Conservation (phyloP, 2,113 vertebrate species). For the Phoenicopterus ruber region DNA sequence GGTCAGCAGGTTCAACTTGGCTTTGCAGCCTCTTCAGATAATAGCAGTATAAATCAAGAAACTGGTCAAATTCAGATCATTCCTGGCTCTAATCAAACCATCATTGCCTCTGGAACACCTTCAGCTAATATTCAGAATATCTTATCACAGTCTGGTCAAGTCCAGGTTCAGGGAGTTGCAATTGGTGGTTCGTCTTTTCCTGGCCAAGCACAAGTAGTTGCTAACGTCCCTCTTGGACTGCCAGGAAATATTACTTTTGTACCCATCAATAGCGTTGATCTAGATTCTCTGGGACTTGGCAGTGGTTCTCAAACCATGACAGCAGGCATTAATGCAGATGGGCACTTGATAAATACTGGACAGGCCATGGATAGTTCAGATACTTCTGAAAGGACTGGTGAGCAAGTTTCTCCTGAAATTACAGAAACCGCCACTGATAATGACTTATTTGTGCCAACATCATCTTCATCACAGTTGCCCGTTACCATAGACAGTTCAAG, state of each 20-base stretch:
- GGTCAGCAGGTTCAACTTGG: constrained; percentile 92
- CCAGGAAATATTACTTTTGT: constrained; percentile 99
- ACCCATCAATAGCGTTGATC: constrained; percentile 96
- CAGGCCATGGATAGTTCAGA: constrained; percentile 88
- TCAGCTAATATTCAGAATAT: constrained; percentile 92
- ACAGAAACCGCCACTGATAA: constrained; percentile 86
- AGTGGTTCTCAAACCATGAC: constrained; percentile 96
- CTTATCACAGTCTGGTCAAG: constrained; percentile 91
- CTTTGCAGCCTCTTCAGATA: constrained; percentile 89
- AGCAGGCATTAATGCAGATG: constrained; percentile 93
- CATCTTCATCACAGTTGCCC: constrained; percentile 89
- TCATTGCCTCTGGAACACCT: constrained; percentile 85
- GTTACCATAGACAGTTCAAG: constrained; percentile 86
- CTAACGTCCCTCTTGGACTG: constrained; percentile 95
- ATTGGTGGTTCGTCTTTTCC: constrained; percentile 91
- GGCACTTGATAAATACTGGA: constrained; percentile 91
- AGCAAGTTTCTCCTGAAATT: constrained; percentile 88
- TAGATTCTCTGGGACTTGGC: constrained; percentile 95
- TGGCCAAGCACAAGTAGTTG: constrained; percentile 95
- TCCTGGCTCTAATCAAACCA: constrained; percentile 89
- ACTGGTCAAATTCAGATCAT: constrained; percentile 96
- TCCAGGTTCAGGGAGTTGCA: constrained; percentile 94
- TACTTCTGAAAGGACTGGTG: constrained; percentile 87
- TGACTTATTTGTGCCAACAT: constrained; percentile 96
- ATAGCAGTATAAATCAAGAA: constrained; percentile 90